Evolutionary conservation across 2,113 vertebrate species (phyloP).

Genomic region (Hippocampus zosterae): DNA sequence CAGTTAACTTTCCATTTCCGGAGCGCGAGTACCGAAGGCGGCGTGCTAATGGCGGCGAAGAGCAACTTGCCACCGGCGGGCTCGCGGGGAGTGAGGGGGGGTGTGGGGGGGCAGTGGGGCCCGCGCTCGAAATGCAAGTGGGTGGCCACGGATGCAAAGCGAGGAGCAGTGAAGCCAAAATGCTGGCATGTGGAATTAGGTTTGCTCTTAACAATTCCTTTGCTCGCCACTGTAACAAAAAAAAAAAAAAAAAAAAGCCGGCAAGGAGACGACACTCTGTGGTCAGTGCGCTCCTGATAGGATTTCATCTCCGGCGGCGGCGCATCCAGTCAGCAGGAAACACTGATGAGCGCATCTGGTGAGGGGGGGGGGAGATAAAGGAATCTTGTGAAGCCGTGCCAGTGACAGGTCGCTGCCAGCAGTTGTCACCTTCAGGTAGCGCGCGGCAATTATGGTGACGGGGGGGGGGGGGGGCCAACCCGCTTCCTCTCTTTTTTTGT

Average conservation of each 20-base stretch:
- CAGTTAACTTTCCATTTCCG: too few relatives aligned
- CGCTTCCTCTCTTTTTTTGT: slow-evolving; percentile 16
- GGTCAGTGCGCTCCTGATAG: slow-evolving; percentile 21
- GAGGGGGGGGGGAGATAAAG: slow-evolving; percentile 45
- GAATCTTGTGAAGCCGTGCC: slow-evolving; percentile 39
- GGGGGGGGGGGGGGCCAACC: slow-evolving; percentile 32
- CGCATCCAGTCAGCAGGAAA: slow-evolving; percentile 28
- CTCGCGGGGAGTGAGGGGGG: too few relatives aligned
- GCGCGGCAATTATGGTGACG: slow-evolving; percentile 48
- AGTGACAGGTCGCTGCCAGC: slow-evolving; percentile 41
- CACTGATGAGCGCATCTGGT: slow-evolving; percentile 47
- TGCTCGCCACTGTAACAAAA: not conserved
- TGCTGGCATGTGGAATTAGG: not conserved
- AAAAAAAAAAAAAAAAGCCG: slow-evolving; percentile 6
- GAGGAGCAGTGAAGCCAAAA: too few relatives aligned
- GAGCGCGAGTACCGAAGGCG: too few relatives aligned
- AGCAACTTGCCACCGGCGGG: too few relatives aligned
- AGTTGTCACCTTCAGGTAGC: slow-evolving; percentile 51
- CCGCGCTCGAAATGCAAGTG: too few relatives aligned
- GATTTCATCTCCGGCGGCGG: slow-evolving; percentile 39
- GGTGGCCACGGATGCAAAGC: too few relatives aligned
- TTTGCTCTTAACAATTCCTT: slow-evolving; percentile 2
- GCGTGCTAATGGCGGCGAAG: too few relatives aligned
- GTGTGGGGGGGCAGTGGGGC: too few relatives aligned
- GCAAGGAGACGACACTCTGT: slow-evolving; percentile 13